These are phyloP conservation scores for Phortica okadai DNA, from an alignment of 2,888 invertebrate genomes.

Conservation along the genomic window DNA sequence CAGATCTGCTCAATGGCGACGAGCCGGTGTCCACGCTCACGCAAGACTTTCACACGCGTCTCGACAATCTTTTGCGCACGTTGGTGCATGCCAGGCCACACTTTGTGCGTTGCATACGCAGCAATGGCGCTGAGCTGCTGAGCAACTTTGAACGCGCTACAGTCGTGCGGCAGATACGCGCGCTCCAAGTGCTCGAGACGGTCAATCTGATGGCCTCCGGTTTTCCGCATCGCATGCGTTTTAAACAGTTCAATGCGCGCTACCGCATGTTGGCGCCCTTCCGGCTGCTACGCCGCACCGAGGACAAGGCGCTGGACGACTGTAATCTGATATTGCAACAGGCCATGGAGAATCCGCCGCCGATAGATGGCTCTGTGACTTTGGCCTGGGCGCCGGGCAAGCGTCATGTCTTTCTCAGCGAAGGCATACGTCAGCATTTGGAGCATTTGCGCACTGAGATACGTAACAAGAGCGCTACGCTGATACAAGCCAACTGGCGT, in stretches of 20 bases:
- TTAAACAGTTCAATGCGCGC: constrained; percentile 91
- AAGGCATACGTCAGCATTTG: constrained; percentile 92
- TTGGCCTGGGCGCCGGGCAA: constrained; percentile 94
- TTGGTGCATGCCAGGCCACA: constrained; percentile 95
- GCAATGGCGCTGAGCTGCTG: constrained; percentile 89
- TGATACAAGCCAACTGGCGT: constrained; percentile 91
- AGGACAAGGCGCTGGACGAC: constrained; percentile 86
- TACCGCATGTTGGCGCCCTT: constrained; percentile 92
- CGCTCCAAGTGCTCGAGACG: constrained; percentile 93
- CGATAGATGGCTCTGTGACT: constrained; percentile 79
- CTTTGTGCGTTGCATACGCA: constrained; percentile 94
- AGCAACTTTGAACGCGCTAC: constrained; percentile 89
- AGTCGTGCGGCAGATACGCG: constrained; percentile 92
- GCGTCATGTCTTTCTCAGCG: constrained; percentile 95
- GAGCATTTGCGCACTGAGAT: constrained; percentile 88
- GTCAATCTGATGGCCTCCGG: constrained; percentile 97
- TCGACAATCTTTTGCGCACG: constrained; percentile 93
- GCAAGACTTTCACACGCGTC: constrained; percentile 95
- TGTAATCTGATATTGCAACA: constrained; percentile 86
- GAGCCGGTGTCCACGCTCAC: constrained; percentile 93
- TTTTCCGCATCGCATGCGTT: constrained; percentile 95
- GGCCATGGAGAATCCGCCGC: constrained; percentile 81
- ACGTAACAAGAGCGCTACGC: constrained; percentile 87
- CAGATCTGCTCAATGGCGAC: constrained; percentile 88
- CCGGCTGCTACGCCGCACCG: constrained; percentile 81